These are phyloP conservation scores for Drosophila busckii DNA, from an alignment of 1,140 invertebrate species.

Conservation along the genomic window DNA sequence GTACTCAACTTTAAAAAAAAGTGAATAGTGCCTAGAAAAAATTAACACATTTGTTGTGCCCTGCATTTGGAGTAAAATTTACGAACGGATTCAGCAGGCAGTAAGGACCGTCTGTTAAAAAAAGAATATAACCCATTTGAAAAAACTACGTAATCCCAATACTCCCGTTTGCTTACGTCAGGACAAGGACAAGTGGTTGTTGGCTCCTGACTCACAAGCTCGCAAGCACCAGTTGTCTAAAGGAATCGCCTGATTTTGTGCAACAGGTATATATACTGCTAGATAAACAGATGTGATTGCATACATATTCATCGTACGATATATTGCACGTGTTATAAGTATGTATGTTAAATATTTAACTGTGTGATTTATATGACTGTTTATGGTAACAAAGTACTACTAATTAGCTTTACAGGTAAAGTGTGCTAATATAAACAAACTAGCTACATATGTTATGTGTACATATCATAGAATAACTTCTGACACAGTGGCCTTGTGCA, in stretches of 20 bases:
- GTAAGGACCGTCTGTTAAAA: constrained; percentile 60
- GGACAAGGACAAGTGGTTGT: constrained; percentile 17
- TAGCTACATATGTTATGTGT: too few relatives aligned
- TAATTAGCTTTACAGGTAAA: too few relatives aligned
- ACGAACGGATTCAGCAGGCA: constrained; percentile 41
- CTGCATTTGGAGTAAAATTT: constrained; percentile 7
- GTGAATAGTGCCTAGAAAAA: constrained; percentile 15
- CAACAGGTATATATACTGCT: constrained; percentile 62
- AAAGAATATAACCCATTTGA: constrained; percentile 22
- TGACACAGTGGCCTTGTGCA: too few relatives aligned
- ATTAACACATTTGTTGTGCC: constrained; percentile 10
- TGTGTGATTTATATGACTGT: too few relatives aligned
- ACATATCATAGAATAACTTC: too few relatives aligned
- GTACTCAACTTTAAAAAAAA: too few relatives aligned
- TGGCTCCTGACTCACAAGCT: constrained; percentile 6
- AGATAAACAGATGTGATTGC: too few relatives aligned
- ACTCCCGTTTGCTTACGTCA: background rate
- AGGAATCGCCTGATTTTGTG: constrained; percentile 74
- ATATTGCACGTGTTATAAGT: too few relatives aligned
- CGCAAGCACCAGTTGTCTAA: constrained; percentile 51
- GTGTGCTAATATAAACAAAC: too few relatives aligned
- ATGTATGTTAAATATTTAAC: too few relatives aligned
- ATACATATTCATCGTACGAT: too few relatives aligned
- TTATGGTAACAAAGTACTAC: too few relatives aligned
- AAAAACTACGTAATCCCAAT: constrained; percentile 7